Base-by-base conservation (phyloP, 2,797 vertebrate species). In the Melanotaenia parkinsoni region DNA sequence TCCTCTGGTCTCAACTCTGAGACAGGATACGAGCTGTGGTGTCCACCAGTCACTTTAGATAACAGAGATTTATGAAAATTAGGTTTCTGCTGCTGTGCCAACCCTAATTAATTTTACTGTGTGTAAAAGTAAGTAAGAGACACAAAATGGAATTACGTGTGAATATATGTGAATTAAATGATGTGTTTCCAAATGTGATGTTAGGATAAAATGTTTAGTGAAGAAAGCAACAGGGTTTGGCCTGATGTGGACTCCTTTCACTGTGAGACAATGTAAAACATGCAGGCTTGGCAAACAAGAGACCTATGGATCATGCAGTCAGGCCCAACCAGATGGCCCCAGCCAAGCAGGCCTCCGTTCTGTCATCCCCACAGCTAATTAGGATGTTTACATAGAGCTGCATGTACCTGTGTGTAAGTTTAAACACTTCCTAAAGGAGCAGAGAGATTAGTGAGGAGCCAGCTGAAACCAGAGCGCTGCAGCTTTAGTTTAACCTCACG, bases 21-120 rank as follows among this genome's bases (percentile, higher is more conserved):
- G 57, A 51, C 77, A 91, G 89, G 82, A 94, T 93, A 91, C 85
- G 84, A 91, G 86, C 71, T 64, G 60, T 79, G 81, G 83, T 84
- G 87, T 93, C 89, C 75, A 84, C 85, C 82, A 85, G 91, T 91
- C 84, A 88, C 88, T 86, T 77, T 79, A 92, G 89, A 92, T 93
- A 93, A 93, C 86, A 89, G 74, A 90, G 92, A 92, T 93, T 92
- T 91, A 94, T 93, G 90, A 89, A 85, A 89, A 90, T 50, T 64
- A 84, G 84, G 83, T 75, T 75, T 83, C 85, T 79, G 76, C 81
- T 84, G 86, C 88, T 72, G 64, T 86, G 88, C 87, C 91, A 88
- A 87, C 77, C 77, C 84, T 90, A 93, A 95, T 93, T 91, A 86
- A 91, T 92, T 88, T 85, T 50, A 66, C 72, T 73, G 63, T 61